These are phyloP conservation scores for Macropis europaea DNA, from an alignment of 2,888 invertebrate species.

Conservation along the genomic window DNA sequence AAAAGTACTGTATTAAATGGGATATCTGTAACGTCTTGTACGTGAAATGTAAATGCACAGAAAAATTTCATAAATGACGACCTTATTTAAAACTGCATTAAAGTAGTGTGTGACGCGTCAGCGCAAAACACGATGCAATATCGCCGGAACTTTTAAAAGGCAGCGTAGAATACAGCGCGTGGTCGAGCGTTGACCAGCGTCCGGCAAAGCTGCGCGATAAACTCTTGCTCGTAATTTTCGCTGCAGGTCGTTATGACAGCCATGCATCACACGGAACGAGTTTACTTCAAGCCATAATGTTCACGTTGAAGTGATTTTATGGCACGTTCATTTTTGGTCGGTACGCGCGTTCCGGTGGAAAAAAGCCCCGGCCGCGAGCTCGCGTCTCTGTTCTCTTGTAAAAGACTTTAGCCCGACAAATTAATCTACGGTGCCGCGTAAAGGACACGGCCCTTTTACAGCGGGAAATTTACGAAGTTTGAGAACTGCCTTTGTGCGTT, in stretches of 20 bases:
- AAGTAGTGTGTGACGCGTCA: conserved; percentile 3
- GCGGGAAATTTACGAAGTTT: background rate
- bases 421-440: conserved; percentile 12
- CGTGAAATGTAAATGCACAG: no score
- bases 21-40: no score
- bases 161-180: background rate
- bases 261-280: conserved; percentile 58
- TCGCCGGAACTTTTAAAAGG: conserved; percentile 32
- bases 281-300: conserved; percentile 56
- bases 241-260: conserved; percentile 55
- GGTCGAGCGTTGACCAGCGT: conserved; percentile 43
- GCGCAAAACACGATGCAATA: conserved; percentile 3
- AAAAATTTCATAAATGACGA: no score
- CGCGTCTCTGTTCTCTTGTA: background rate
- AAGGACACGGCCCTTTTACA: no score
- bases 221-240: conserved; percentile 56
- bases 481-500: background rate
- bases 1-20: no score
- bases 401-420: conserved; percentile 7
- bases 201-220: conserved; percentile 50
- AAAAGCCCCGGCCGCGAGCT: background rate
- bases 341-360: conserved; percentile 49
- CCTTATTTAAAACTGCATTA: no score
- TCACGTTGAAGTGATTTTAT: conserved; percentile 63
- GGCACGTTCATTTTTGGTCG: conserved; percentile 53